Percentiles rank a stretch among this genome's conserved stretches.
Conservation (phyloP, 2,888 invertebrate genomes). For the Drosophila macrospina region DNA sequence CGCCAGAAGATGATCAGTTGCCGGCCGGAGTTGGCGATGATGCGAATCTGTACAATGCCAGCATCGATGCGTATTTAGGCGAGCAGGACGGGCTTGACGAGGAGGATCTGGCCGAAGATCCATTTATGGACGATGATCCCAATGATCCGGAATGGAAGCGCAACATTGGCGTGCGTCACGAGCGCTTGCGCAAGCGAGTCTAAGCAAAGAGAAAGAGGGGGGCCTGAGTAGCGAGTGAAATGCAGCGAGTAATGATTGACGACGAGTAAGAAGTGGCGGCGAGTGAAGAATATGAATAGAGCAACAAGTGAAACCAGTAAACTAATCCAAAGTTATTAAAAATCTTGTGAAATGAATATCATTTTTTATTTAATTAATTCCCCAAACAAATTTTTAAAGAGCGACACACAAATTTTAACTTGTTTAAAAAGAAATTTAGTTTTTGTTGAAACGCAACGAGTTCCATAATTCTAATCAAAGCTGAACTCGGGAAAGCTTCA, state of each 20-base stretch:
- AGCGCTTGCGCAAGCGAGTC: constrained; percentile 62
- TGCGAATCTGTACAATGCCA: constrained; percentile 60
- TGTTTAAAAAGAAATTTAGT: constrained; percentile 58
- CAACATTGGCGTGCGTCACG: constrained; percentile 57
- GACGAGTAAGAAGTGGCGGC: not conserved
- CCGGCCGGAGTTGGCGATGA: constrained; percentile 25
- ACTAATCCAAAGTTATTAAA: constrained; percentile 55
- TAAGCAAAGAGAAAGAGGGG: constrained; percentile 21
- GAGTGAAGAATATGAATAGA: not conserved
- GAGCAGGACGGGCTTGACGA: constrained; percentile 68
- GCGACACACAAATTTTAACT: constrained; percentile 55
- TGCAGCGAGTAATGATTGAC: not conserved
- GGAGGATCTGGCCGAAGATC: constrained; percentile 70
- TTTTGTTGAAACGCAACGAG: constrained; percentile 11
- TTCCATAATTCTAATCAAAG: constrained; percentile 20
- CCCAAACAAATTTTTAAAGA: constrained; percentile 40
- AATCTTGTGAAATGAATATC: constrained; percentile 29
- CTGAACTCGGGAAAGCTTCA: constrained; percentile 29
- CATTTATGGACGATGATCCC: constrained; percentile 92
- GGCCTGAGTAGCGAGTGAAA: not conserved
- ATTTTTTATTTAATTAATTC: constrained; percentile 51
- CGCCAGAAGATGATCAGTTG: constrained; percentile 68
- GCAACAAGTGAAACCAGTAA: constrained; percentile 22
- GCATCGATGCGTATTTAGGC: constrained; percentile 72
- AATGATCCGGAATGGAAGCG: constrained; percentile 93